Evolutionary conservation across 2,888 invertebrate genomes (phyloP), one percentile per base, ranked within the genome.

Genomic region (Pteria penguin): DNA sequence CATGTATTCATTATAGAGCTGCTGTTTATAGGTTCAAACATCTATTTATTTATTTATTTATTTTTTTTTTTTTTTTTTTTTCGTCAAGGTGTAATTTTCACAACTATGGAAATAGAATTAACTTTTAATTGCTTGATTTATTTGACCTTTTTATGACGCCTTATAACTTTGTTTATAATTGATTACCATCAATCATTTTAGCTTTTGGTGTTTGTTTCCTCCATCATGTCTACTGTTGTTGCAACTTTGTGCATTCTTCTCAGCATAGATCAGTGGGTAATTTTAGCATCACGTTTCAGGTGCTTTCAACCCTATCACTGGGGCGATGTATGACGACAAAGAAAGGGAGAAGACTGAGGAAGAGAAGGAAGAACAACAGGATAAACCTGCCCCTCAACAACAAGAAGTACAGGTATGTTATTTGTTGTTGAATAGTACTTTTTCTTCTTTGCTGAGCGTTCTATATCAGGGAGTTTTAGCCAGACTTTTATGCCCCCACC

Each of bases 251-350:
- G 45, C 18, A 14, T 18, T 18, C 45, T 18, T 18, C 18, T 11
- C 45, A 45, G 8, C 18, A 11, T 45, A 8, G 8, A 11, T 45
- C 45, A 45, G 45, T 11, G 14, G 45, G 14, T 11, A 45, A 11
- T 45, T 45, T 45, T 8, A 14, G n/a, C n/a, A n/a, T 22, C 2
- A 55, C 8, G 26, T 57, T 63, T 2, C 67, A 76, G 76, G 71
- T 33, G 66, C 72, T 27, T 76, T 62, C 52, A 76, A 76, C n/a
- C 76, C 76, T 24, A 76, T 76, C 33, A 76, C 76, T 54, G 76
- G 76, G 36, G 52, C 71, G 27, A 54, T 36, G 33, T 26, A 66
- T 26, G 68, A 54, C 31, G 18, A 26, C 22, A 26, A 58, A 36
- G 36, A n/a, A 24, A 26, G 26, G 11, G 45, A 18, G 65, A 65